Conservation (phyloP, 1,140 invertebrate genomes). For the Condylostylus longicornis region DNA sequence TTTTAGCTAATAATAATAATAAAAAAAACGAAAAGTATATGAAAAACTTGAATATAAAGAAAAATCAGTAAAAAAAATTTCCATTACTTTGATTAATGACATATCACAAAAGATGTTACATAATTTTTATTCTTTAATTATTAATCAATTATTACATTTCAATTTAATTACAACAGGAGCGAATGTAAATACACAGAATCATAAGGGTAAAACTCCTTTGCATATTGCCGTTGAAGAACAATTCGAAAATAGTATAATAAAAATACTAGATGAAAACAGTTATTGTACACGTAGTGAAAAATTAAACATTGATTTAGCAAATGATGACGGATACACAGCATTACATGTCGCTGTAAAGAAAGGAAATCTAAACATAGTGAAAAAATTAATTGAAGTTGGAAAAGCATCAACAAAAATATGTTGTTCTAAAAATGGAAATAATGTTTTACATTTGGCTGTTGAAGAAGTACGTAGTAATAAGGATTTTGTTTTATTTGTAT, state of each 20-base stretch:
- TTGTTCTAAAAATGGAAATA: constrained; percentile 38
- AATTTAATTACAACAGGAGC: constrained; percentile 24
- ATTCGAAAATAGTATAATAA: constrained; percentile 15
- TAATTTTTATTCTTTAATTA: no score
- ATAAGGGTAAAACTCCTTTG: constrained; percentile 34
- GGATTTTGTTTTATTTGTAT: no score
- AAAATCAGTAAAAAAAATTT: no score
- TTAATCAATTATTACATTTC: background rate
- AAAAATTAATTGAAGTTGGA: constrained; percentile 33
- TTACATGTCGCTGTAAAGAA: constrained; percentile 36
- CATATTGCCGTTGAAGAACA: constrained; percentile 36
- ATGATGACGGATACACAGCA: constrained; percentile 35
- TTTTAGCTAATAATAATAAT: no score
- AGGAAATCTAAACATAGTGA: constrained; percentile 34
- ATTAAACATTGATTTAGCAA: constrained; percentile 23
- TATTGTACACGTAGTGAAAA: constrained; percentile 4
- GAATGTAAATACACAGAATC: constrained; percentile 35
- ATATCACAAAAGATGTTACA: no score
- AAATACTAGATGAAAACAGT: constrained; percentile 3
- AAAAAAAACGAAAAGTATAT: no score
- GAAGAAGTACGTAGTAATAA: no score
- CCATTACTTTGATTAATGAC: no score
- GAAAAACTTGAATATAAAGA: no score
- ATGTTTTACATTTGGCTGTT: constrained; percentile 41
- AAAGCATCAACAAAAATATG: constrained; percentile 33